A percentile compares a stretch with the other conserved stretches of the same genome.
phyloP scores from a whole-genome alignment of 37 sponge, comb jelly and placozoan genomes.

The Dysidea cf. avara region DNA sequence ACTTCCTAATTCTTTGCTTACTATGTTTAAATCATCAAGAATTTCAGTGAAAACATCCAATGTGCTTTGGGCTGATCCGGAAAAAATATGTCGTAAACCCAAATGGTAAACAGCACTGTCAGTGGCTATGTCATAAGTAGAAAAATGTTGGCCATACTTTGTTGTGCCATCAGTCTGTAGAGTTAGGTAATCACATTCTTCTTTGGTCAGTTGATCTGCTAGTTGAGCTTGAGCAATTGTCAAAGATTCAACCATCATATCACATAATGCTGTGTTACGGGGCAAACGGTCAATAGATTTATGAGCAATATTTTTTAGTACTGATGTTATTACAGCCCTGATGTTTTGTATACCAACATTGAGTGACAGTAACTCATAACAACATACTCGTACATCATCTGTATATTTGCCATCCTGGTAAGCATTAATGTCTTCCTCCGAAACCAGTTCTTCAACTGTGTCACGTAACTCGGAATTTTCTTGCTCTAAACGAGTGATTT shows the following conservation, averaged over 20 bases:
- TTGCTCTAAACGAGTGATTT: background rate
- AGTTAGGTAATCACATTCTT: no score
- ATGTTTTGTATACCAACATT: constrained; percentile 37
- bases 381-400: constrained; percentile 36
- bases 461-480: constrained; percentile 6
- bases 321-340: constrained; percentile 12
- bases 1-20: background rate
- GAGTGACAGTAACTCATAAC: constrained; percentile 33
- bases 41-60: constrained; percentile 33
- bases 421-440: constrained; percentile 16
- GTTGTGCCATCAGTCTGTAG: constrained; percentile 14
- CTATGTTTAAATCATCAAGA: constrained; percentile 34
- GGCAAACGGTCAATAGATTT: constrained; percentile 16
- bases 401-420: constrained; percentile 35
- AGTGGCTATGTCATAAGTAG: background rate
- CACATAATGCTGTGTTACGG: background rate
- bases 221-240: constrained; percentile 27
- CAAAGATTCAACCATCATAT: constrained; percentile 18
- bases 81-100: constrained; percentile 38
- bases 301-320: constrained; percentile 26
- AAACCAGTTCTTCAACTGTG: no score
- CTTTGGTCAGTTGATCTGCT: constrained; percentile 22
- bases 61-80: constrained; percentile 38
- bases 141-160: constrained; percentile 7
- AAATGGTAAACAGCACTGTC: no score